Evolutionary conservation across 2,888 invertebrate species (phyloP).

Genomic region (Brenthis daphne): DNA sequence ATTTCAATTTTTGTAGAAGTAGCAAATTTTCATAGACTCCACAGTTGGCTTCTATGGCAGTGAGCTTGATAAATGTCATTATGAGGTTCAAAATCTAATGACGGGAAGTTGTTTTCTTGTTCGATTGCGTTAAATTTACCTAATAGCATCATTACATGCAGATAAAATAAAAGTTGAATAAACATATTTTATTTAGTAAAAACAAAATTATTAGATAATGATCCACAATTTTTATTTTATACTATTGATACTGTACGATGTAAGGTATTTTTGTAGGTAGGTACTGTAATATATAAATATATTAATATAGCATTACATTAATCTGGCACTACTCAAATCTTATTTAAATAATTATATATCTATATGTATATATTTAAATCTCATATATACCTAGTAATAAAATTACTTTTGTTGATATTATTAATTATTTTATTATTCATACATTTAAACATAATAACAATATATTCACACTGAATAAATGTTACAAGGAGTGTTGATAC

Average conservation of each 20-base stretch:
- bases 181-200: too few species aligned
- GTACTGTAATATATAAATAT: too few species aligned
- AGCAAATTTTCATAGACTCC: neutral
- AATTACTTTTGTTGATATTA: neutral
- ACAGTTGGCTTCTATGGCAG: slow-evolving; percentile 9
- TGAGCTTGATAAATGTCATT: neutral
- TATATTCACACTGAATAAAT: neutral
- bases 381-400: slow-evolving; percentile 1
- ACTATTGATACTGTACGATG: too few species aligned
- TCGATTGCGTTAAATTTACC: too few species aligned
- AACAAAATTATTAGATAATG: too few species aligned
- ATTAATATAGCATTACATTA: neutral
- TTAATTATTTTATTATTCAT: neutral
- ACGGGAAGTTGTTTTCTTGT: neutral
- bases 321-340: slow-evolving; percentile 8
- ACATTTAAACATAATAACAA: neutral
- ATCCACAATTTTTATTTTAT: too few species aligned
- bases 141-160: too few species aligned
- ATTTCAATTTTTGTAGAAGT: neutral
- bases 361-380: neutral
- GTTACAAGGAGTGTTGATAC: slow-evolving; percentile 3
- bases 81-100: neutral
- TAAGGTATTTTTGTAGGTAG: too few species aligned
- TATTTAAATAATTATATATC: slow-evolving; percentile 6
- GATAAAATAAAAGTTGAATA: too few species aligned